These are phyloP conservation scores for Sycobia sp. DNA, from an alignment of 1,140 invertebrate species.

Conservation along the genomic window DNA sequence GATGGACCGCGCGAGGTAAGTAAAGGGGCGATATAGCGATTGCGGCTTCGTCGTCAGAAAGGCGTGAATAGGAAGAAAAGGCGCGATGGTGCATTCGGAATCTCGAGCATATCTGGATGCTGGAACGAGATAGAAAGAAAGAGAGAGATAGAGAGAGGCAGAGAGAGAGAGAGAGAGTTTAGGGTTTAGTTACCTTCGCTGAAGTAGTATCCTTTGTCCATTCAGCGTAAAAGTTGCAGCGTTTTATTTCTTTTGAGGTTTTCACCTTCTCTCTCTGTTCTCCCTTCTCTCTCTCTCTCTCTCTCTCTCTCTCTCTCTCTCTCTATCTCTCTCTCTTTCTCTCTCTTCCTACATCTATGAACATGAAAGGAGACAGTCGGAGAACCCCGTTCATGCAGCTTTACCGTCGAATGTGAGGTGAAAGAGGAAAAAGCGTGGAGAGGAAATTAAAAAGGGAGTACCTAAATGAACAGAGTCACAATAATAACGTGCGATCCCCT, in stretches of 20 bases:
- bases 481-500: conserved; percentile 8
- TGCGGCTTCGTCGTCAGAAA: neutral
- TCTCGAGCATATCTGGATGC: conserved; percentile 1
- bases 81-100: conserved; percentile 6
- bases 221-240: conserved; percentile 45
- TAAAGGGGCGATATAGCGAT: neutral
- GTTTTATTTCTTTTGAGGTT: conserved; percentile 48
- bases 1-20: neutral
- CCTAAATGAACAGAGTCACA: conserved; percentile 21
- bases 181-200: conserved; percentile 1
- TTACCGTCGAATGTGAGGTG: conserved; percentile 5
- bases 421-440: neutral
- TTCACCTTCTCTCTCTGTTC: conserved; percentile 42
- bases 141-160: neutral
- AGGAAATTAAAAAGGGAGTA: conserved; percentile 15
- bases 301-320: no score
- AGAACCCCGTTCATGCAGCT: neutral
- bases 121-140: neutral
- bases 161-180: neutral
- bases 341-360: conserved; percentile 33
- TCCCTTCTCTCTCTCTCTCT: no score
- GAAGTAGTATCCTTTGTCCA: conserved; percentile 44
- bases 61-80: conserved; percentile 22
- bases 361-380: conserved; percentile 3
- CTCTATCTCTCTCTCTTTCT: no score